Evolutionary conservation across 2,797 vertebrate species (phyloP), one percentile per base, ranked within the genome.

Genomic region (Varecia variegata): DNA sequence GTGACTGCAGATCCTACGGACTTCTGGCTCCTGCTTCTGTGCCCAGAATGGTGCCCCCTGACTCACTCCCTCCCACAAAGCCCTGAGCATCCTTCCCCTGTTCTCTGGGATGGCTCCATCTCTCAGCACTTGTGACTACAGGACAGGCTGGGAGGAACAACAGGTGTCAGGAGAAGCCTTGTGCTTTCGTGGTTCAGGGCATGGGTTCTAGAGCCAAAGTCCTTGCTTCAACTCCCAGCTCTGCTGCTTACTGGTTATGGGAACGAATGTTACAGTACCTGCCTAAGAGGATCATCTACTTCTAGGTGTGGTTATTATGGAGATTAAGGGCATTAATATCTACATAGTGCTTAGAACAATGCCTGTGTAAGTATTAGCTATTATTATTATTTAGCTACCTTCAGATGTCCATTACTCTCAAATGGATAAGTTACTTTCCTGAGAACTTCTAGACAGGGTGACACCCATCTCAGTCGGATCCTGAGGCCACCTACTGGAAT

Each of bases 401-500:
- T 93, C 21, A 62, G 25, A 74, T 70, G 47, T 38, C n/a, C 43
- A 35, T 77, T 88, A 47, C 79, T 68, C 32, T 83, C 52, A 81
- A 79, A 43, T 82, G 43, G 68, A 45, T 60, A 82, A 77, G 90
- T 88, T 73, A 86, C 68, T 50, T 93, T 94, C 21, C 70, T 81
- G 50, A 93, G 58, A 88, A 85, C 10, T 60, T 93, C 15, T 94
- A 94, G 90, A 81, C 77, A 88, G 85, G 87, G 40, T 2, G 2
- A 81, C 74, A 81, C 54, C 40, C 76, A 84, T 89, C 76, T 58
- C 74, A 62, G 25, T 70, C 20, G 40, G 71, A 58, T 67, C 7
- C 71, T 74, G 71, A 52, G 82, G 15, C 40, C 50, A 2, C 50
- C 70, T 65, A 15, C 71, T 68, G 58, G 40, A 68, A 77, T 50